These are phyloP conservation scores for Platichthys flesus DNA, from an alignment of 2,113 vertebrate genomes.

Conservation along the genomic window DNA sequence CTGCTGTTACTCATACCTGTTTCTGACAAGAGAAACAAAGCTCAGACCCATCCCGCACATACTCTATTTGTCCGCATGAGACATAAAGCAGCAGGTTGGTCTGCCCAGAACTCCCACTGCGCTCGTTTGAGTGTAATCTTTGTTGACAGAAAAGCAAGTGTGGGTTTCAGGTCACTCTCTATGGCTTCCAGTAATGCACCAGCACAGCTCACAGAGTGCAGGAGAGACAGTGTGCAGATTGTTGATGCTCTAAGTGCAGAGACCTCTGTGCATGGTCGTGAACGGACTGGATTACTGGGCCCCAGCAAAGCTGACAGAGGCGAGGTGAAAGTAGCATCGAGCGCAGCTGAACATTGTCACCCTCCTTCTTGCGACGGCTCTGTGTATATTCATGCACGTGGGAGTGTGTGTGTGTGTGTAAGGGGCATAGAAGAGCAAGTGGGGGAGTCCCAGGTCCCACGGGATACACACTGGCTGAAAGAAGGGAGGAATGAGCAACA, in stretches of 20 bases:
- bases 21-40: conserved; percentile 78
- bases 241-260: conserved; percentile 56
- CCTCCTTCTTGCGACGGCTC: conserved; percentile 15
- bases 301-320: conserved; percentile 45
- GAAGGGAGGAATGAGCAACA: conserved; percentile 81
- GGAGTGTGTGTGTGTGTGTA: conserved; percentile 20
- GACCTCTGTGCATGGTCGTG: conserved; percentile 59
- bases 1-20: conserved; percentile 77
- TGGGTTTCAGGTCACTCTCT: conserved; percentile 80
- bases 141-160: conserved; percentile 82
- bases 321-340: conserved; percentile 50
- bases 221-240: conserved; percentile 60
- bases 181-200: conserved; percentile 73
- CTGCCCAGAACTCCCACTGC: conserved; percentile 70
- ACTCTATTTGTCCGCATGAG: conserved; percentile 71
- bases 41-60: conserved; percentile 62
- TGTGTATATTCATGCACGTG: conserved; percentile 28
- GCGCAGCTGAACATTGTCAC: conserved; percentile 39
- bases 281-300: conserved; percentile 64
- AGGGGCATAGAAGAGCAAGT: conserved; percentile 57
- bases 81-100: conserved; percentile 75
- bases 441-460: conserved; percentile 74
- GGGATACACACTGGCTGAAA: conserved; percentile 69
- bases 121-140: conserved; percentile 78
- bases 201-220: conserved; percentile 52